These are phyloP conservation scores for Bufotes viridis DNA, from an alignment of 2,797 vertebrate genomes.

Conservation along the genomic window DNA sequence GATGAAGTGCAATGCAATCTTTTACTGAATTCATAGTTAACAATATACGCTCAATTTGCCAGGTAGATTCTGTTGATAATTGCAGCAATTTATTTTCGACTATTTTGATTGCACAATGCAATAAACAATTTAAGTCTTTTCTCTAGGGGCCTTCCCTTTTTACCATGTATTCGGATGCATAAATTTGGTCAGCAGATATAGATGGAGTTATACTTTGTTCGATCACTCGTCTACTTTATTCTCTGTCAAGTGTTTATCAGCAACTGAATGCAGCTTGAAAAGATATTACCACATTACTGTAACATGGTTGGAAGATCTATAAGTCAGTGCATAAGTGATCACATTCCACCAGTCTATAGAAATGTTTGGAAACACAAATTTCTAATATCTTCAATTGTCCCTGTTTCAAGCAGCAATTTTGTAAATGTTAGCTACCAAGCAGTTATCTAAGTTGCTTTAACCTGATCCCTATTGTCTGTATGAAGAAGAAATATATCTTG, in stretches of 20 bases:
- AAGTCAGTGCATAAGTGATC: conserved; percentile 33
- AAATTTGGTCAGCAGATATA: conserved; percentile 60
- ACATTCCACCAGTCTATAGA: conserved; percentile 54
- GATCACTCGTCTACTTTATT: conserved; percentile 65
- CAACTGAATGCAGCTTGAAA: conserved; percentile 67
- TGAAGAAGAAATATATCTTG: conserved; percentile 62
- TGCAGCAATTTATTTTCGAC: conserved; percentile 44
- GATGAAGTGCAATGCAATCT: conserved; percentile 1
- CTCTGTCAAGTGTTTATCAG: conserved; percentile 66
- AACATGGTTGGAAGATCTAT: conserved; percentile 52
- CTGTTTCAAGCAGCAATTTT: conserved; percentile 47
- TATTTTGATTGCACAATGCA: conserved; percentile 38
- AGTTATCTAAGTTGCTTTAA: conserved; percentile 52
- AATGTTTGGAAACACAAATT: not conserved
- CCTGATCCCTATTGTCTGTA: conserved; percentile 63
- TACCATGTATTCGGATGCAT: conserved; percentile 63
- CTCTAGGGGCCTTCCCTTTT: conserved; percentile 49
- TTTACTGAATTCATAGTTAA: not conserved
- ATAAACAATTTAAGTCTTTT: conserved; percentile 58
- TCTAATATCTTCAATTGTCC: not conserved
- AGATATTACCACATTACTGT: conserved; percentile 66
- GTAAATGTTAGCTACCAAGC: conserved; percentile 51
- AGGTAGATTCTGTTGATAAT: conserved; percentile 44
- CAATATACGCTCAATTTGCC: conserved; percentile 39
- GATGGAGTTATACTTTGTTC: conserved; percentile 69